phyloP scores from a whole-genome alignment of 2,113 vertebrate species.

The Ochotona curzoniae region DNA sequence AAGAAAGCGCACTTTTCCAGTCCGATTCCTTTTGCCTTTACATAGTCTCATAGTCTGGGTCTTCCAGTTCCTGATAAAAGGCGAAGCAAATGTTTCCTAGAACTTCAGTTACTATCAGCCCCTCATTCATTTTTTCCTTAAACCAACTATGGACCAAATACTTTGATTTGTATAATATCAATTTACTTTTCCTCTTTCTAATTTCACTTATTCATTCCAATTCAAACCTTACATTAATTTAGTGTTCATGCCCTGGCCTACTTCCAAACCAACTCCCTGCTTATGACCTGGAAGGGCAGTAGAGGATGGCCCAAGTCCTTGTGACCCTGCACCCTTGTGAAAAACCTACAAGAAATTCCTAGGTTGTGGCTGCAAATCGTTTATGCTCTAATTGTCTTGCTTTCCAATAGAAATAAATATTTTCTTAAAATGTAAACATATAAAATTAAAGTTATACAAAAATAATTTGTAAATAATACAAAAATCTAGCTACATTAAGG shows the following conservation, averaged over 20 bases:
- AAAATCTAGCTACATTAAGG: neutral
- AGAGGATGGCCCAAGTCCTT: too few relatives aligned
- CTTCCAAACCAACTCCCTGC: too few relatives aligned
- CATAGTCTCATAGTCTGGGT: neutral
- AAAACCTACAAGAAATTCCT: too few relatives aligned
- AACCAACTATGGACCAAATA: neutral
- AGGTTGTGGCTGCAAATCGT: too few relatives aligned
- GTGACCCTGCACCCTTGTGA: too few relatives aligned
- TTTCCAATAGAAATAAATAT: too few relatives aligned
- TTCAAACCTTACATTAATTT: neutral
- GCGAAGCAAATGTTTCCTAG: neutral
- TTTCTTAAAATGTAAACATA: neutral
- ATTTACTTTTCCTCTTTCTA: neutral
- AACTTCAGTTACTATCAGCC: neutral
- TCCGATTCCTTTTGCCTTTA: neutral
- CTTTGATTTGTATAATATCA: neutral
- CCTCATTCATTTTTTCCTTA: neutral
- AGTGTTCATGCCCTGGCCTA: neutral
- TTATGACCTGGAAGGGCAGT: too few relatives aligned
- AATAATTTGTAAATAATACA: neutral
- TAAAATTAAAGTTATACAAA: neutral
- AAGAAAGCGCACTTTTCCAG: neutral
- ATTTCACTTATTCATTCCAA: neutral
- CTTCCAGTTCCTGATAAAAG: conserved; percentile 1
- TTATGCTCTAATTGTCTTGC: too few relatives aligned